Evolutionary conservation across 2,797 vertebrate species (phyloP), one percentile per base, ranked within the genome.

Genomic region (Lepilemur ruficaudatus): DNA sequence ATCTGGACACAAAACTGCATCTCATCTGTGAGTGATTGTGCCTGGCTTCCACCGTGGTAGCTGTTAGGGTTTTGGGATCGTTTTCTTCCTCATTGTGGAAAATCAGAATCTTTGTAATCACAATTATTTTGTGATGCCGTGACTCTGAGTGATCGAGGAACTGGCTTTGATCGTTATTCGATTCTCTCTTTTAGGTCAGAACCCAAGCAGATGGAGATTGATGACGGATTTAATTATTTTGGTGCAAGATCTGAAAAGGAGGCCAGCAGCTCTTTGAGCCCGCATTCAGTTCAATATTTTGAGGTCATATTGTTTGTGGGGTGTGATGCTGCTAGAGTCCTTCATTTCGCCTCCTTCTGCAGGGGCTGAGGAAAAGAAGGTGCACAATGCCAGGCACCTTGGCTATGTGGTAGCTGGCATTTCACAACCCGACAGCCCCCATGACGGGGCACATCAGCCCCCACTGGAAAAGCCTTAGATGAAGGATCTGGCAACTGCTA

Each of bases 201-300:
- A 59, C 28, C 63, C 35, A 90, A 91, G 38, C 86, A 82, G 75
- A 84, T 57, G 43, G 84, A 88, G 92, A 93, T 35, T 65, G 69
- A 91, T 89, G 89, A 84, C 6, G 43, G 38, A 35, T 72, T 86
- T 96, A 94, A 92, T 95, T 79, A 89, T 91, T 93, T 97, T 88
- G 91, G 52, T 89, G 41, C 81, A 80, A 57, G 28, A 59, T 79
- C 35, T 82, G 63, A 73, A 73, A 91, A 83, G 59, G 52, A 81
- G 13, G 43, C 67, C 63, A 88, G 35, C 4, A 14, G 13, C 46
- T 91, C 63, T 89, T n/a, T 22, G 22, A 73, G 20, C 3, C 43
- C 0, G 0, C 6, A 2, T 70, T 92, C 23, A 5, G 14, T 81
- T 93, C 23, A 0, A n/a, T 83, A 41, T 79, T 48, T 89, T 8